Evolutionary conservation across 2,797 vertebrate species (phyloP), one percentile per base, ranked within the genome.

Genomic region (Lagodon rhomboides): DNA sequence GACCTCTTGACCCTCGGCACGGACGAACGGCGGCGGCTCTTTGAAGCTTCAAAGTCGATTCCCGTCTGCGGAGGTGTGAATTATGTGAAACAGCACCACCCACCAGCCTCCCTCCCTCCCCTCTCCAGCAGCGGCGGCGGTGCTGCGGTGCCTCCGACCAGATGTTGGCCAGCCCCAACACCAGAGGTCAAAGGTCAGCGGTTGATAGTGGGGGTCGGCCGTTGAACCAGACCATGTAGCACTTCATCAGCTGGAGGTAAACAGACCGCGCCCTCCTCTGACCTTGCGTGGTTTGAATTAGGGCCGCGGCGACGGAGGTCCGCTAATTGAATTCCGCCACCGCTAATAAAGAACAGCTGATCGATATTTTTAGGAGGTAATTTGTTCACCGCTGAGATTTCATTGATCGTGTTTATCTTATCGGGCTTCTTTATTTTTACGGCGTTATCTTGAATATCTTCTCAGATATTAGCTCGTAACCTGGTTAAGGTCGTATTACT

Each of bases 231-330:
- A 75, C 49, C 65, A 5, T 49, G 58, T 50, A 78, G 80, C 82
- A 84, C 79, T 90, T 82, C 82, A 86, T 85, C 85, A 89, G 87
- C 83, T 50, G 71, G 15, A 80, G 78, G 76, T 75, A 86, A 90
- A 92, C 90, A 84, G 23, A n/a, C 44, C 9, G n/a, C 13, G 0
- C 66, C 79, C 81, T 70, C 38, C 16, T 18, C 10, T 5, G 85
- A 91, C 89, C 86, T 86, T 76, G 87, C 63, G 80, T 90, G 85
- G 75, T 85, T 87, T 91, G 82, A 88, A 83, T 92, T 89, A 92
- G 72, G 12, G 67, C 69, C 1, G 47, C 79, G 63, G 1, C 27
- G 68, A 74, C 62, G 87, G 81, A 80, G 89, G 91, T 88, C 89
- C 6, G 23, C 80, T 90, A 91, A 92, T 92, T 91, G 68, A 91